These are phyloP conservation scores for Chaunax sp. DNA, from an alignment of 2,797 vertebrate genomes.

Conservation along the genomic window DNA sequence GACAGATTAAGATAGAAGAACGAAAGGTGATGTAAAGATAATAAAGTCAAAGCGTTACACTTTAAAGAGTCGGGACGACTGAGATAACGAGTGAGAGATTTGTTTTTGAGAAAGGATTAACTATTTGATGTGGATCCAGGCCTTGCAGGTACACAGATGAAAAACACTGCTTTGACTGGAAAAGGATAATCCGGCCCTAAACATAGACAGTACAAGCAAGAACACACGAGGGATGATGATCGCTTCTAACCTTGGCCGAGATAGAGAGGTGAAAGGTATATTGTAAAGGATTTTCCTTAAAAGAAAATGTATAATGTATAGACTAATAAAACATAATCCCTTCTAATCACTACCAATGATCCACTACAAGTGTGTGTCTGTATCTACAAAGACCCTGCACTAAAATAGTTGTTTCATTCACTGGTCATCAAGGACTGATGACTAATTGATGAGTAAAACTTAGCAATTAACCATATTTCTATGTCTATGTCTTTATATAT, in stretches of 20 bases:
- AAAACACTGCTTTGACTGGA: conserved; percentile 31
- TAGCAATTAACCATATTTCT: no score
- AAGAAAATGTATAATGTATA: no score
- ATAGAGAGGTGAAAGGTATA: conserved; percentile 5
- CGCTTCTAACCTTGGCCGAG: conserved; percentile 13
- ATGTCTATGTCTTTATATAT: no score
- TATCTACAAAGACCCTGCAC: no score
- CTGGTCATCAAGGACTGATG: no score
- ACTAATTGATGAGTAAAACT: no score
- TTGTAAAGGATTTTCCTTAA: no score
- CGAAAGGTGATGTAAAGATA: conserved; percentile 14
- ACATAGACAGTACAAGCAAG: conserved; percentile 16
- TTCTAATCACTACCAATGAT: no score
- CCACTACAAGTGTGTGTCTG: no score
- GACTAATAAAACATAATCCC: no score
- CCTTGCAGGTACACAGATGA: conserved; percentile 19
- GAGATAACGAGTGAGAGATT: conserved; percentile 10
- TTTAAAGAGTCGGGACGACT: conserved; percentile 31
- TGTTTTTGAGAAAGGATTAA: conserved; percentile 40
- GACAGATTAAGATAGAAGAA: conserved; percentile 9
- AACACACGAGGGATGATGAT: conserved; percentile 2
- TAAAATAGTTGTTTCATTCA: no score
- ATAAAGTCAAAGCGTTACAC: conserved; percentile 34
- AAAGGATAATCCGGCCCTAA: conserved; percentile 3
- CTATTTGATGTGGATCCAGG: conserved; percentile 14